phyloP scores from a whole-genome alignment of 2,888 invertebrate genomes.

The Autographa gamma region DNA sequence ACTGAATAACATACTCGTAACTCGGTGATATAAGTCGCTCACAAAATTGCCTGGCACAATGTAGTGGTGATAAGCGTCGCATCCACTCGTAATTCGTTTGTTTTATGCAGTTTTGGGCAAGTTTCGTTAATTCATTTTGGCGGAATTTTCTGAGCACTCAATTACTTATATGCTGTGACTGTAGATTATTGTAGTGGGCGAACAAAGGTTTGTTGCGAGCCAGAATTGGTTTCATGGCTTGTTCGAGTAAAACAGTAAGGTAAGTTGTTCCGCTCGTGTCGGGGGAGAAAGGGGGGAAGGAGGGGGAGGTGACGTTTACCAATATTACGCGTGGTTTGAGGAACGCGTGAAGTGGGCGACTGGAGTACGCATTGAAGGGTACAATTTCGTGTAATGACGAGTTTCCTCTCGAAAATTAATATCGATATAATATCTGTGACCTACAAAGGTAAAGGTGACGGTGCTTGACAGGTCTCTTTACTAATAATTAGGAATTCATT shows the following conservation, averaged over 20 bases:
- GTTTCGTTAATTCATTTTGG: conserved; percentile 70
- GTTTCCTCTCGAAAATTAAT: conserved; percentile 6
- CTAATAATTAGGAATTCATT: neutral
- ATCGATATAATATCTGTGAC: conserved; percentile 6
- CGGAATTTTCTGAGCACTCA: conserved; percentile 64
- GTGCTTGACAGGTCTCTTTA: neutral
- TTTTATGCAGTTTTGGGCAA: conserved; percentile 75
- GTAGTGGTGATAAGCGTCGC: conserved; percentile 74
- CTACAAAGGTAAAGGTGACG: conserved; percentile 3
- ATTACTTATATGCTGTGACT: conserved; percentile 63
- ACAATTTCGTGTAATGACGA: conserved; percentile 8
- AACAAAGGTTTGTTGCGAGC: conserved; percentile 36
- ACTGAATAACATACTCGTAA: conserved; percentile 84
- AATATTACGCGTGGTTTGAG: conserved; percentile 10
- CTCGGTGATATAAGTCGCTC: conserved; percentile 81
- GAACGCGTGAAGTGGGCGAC: conserved; percentile 4
- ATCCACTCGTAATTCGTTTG: conserved; percentile 69
- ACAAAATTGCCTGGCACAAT: conserved; percentile 82
- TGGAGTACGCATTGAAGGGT: conserved; percentile 6
- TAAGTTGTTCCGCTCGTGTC: neutral
- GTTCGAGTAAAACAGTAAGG: conserved; percentile 2
- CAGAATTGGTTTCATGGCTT: conserved; percentile 8
- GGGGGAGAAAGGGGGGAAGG: neutral
- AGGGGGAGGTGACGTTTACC: neutral
- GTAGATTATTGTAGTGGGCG: conserved; percentile 39